These are phyloP conservation scores for Manis pentadactyla DNA, from an alignment of 2,797 vertebrate species.

Conservation along the genomic window DNA sequence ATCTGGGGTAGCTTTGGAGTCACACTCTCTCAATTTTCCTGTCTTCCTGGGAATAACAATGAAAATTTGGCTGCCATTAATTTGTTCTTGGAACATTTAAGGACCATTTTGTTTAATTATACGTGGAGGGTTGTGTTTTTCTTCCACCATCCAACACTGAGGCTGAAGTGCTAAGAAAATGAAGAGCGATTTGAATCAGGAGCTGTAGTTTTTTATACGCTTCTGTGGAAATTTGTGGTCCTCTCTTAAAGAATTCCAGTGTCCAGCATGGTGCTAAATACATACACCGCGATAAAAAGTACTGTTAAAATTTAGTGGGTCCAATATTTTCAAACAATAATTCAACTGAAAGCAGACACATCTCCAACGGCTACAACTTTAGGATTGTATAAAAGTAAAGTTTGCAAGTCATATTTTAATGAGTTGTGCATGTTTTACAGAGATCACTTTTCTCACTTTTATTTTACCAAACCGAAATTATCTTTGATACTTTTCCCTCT, in stretches of 20 bases:
- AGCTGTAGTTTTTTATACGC: not conserved
- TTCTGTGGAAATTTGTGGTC: not conserved
- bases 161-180: not conserved
- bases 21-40: not conserved
- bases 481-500: conserved; percentile 37
- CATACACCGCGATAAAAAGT: not conserved
- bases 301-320: not conserved
- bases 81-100: not conserved
- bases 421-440: not conserved
- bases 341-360: not conserved
- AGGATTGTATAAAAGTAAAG: not conserved
- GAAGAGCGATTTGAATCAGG: not conserved
- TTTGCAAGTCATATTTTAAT: not conserved
- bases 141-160: not conserved
- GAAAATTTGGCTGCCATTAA: not conserved
- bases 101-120: not conserved
- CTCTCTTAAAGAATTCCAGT: not conserved
- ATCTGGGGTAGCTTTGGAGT: not conserved
- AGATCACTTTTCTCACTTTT: not conserved
- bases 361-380: not conserved
- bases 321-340: conserved; percentile 11
- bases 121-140: not conserved
- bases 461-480: conserved; percentile 1
- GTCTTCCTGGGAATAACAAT: not conserved
- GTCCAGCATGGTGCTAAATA: not conserved